phyloP scores from a whole-genome alignment of 2,797 vertebrate genomes.

The Crenuchus spilurus region DNA sequence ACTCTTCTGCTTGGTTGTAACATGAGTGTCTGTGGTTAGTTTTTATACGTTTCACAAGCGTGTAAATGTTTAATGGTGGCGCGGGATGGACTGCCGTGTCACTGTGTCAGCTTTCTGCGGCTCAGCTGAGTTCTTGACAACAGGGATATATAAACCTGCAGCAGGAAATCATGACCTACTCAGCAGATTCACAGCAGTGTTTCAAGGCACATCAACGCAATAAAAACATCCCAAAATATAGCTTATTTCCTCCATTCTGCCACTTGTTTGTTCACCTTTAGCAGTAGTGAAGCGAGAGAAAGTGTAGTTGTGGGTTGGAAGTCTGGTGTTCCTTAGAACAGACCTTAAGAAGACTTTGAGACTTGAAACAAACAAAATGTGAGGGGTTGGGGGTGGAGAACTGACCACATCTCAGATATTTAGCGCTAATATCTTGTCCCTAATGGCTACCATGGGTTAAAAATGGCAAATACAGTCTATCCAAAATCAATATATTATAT shows the following conservation, averaged over 20 bases:
- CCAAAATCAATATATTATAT: too few species aligned
- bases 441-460: too few species aligned
- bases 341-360: not conserved
- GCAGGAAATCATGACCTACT: constrained; percentile 45
- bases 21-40: constrained; percentile 67
- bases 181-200: constrained; percentile 50
- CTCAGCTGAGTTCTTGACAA: constrained; percentile 59
- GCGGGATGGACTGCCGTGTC: constrained; percentile 69
- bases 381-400: too few species aligned
- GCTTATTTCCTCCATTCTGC: constrained; percentile 3
- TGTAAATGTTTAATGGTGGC: constrained; percentile 80
- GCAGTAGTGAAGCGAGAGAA: not conserved
- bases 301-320: not conserved
- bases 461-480: too few species aligned
- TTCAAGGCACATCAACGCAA: constrained; percentile 1
- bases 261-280: not conserved
- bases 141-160: constrained; percentile 59
- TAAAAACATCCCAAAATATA: not conserved
- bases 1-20: constrained; percentile 70
- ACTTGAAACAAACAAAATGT: too few species aligned
- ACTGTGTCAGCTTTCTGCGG: constrained; percentile 64
- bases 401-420: too few species aligned
- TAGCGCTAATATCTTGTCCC: too few species aligned
- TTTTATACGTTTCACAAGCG: constrained; percentile 76
- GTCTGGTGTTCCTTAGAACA: not conserved